Percentiles rank a stretch among this genome's conserved stretches.
phyloP scores from a whole-genome alignment of 2,797 vertebrate genomes.

The Bucorvus abyssinicus region DNA sequence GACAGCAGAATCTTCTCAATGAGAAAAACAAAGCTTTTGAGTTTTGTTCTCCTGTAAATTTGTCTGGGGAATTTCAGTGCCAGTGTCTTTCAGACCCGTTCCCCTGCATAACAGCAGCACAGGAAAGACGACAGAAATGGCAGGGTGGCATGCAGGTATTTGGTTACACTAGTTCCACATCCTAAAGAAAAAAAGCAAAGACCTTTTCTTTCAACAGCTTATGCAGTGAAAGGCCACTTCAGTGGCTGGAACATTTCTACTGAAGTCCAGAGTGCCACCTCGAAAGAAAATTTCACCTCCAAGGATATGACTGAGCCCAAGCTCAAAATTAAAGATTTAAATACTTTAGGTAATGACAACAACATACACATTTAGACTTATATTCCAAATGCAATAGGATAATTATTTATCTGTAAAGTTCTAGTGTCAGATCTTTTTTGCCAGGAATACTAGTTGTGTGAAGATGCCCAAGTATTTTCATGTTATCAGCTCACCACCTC shows the following conservation, averaged over 20 bases:
- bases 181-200: not conserved
- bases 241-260: not conserved
- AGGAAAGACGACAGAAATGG: not conserved
- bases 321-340: not conserved
- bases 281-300: not conserved
- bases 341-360: not conserved
- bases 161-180: not conserved
- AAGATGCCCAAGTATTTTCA: not conserved
- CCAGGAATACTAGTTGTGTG: not conserved
- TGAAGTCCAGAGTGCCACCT: not conserved
- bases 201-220: not conserved
- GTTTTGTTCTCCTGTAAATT: not conserved
- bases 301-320: not conserved
- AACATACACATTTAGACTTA: not conserved
- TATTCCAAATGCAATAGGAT: not conserved
- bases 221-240: not conserved
- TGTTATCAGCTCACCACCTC: not conserved
- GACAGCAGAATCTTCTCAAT: not conserved
- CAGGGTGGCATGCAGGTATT: not conserved
- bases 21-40: not conserved
- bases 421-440: not conserved
- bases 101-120: not conserved
- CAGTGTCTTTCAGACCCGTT: not conserved
- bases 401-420: not conserved
- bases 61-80: not conserved